Percentiles rank a stretch among this genome's conserved stretches.
Conservation (phyloP, 2,797 vertebrate species). For the Schizopygopsis pylzovi region DNA sequence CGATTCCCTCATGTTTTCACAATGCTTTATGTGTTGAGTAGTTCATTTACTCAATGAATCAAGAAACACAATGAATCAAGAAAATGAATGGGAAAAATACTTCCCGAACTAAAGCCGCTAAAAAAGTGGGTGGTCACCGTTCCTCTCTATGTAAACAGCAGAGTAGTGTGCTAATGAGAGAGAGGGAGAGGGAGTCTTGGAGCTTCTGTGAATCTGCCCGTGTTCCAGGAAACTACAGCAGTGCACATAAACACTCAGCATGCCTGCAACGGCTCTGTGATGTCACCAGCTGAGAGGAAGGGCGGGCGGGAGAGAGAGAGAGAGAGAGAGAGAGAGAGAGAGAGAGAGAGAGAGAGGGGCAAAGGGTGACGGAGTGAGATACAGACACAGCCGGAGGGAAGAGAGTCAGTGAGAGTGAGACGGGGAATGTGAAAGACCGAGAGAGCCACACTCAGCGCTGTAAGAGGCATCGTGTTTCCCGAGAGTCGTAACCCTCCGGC, state of each 20-base stretch:
- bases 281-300: conserved; percentile 72
- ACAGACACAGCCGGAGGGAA: conserved; percentile 71
- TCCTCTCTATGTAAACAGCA: conserved; percentile 35
- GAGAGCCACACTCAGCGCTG: conserved; percentile 55
- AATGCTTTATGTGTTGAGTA: background rate
- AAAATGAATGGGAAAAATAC: conserved; percentile 25
- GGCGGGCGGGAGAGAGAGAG: conserved; percentile 43
- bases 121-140: conserved; percentile 38
- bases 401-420: conserved; percentile 67
- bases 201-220: conserved; percentile 63
- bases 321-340: conserved; percentile 43
- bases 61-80: background rate
- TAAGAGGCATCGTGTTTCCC: conserved; percentile 41
- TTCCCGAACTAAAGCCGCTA: background rate
- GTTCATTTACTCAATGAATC: background rate
- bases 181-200: conserved; percentile 61
- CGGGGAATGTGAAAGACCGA: conserved; percentile 60
- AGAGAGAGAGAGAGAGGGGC: no score
- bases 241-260: conserved; percentile 76
- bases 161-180: conserved; percentile 47
- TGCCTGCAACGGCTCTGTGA: conserved; percentile 82
- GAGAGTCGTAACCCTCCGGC: conserved; percentile 6
- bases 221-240: conserved; percentile 65
- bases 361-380: conserved; percentile 69
- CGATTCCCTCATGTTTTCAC: background rate